Conservation (phyloP, 2,797 vertebrate genomes). For the Sebastes wilsoni region DNA sequence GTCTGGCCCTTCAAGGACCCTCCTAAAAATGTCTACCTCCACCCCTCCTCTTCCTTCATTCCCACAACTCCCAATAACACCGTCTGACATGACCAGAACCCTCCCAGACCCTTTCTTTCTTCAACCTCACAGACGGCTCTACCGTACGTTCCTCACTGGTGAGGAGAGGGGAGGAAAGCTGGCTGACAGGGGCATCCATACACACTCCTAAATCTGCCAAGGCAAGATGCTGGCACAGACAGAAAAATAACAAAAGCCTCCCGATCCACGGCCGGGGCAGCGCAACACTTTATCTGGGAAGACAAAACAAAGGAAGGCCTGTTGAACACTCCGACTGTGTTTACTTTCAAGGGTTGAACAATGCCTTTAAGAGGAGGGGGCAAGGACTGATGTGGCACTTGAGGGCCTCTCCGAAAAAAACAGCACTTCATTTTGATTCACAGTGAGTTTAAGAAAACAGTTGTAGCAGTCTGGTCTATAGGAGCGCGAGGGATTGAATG, state of each 20-base stretch:
- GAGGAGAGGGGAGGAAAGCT: slow-evolving; percentile 57
- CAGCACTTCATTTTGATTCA: slow-evolving; percentile 63
- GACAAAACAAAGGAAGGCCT: slow-evolving; percentile 72
- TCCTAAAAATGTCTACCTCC: slow-evolving; percentile 19
- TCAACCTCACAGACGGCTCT: slow-evolving; percentile 8
- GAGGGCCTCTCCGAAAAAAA: slow-evolving; percentile 36
- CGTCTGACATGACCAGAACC: slow-evolving; percentile 45
- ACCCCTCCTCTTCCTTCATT: slow-evolving; percentile 54
- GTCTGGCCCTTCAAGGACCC: slow-evolving; percentile 25
- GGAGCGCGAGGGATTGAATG: slow-evolving; percentile 9
- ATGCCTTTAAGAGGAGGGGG: slow-evolving; percentile 67
- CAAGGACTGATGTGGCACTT: slow-evolving; percentile 70
- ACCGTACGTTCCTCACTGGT: slow-evolving; percentile 3
- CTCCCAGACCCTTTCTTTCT: slow-evolving; percentile 34
- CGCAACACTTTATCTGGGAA: slow-evolving; percentile 66
- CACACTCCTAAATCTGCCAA: slow-evolving; percentile 72
- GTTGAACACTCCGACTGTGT: slow-evolving; percentile 60
- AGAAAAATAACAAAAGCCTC: slow-evolving; percentile 65
- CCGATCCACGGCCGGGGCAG: slow-evolving; percentile 34
- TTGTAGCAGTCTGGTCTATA: slow-evolving; percentile 16
- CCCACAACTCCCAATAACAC: slow-evolving; percentile 61
- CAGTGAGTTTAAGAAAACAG: slow-evolving; percentile 66
- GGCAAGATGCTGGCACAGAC: slow-evolving; percentile 62
- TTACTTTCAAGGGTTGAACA: slow-evolving; percentile 73
- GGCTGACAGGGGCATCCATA: slow-evolving; percentile 60